phyloP scores from a whole-genome alignment of 2,797 vertebrate species.

The Catharus ustulatus region DNA sequence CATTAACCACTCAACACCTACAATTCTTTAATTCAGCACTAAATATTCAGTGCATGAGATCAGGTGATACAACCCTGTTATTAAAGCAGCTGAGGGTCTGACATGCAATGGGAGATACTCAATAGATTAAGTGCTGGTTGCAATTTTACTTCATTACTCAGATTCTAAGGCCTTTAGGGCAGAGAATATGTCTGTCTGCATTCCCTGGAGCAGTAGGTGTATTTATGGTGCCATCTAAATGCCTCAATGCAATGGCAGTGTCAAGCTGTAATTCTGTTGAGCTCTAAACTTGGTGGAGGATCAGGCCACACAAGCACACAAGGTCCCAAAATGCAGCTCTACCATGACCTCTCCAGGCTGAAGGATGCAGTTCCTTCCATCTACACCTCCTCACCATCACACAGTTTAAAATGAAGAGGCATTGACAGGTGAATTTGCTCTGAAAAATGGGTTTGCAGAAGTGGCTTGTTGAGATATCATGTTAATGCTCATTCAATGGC shows the following conservation, averaged over 20 bases:
- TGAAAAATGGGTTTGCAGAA: background rate
- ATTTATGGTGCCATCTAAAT: background rate
- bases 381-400: background rate
- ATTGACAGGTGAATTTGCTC: background rate
- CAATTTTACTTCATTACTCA: conserved; percentile 20
- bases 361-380: conserved; percentile 20
- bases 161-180: background rate
- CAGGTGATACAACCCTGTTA: background rate
- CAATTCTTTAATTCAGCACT: background rate
- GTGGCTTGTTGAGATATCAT: background rate
- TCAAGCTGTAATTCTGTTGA: background rate
- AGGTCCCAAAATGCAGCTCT: conserved; percentile 32
- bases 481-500: background rate
- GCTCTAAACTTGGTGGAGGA: background rate
- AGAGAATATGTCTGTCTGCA: background rate
- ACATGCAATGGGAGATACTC: background rate
- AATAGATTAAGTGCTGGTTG: background rate
- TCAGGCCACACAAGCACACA: background rate
- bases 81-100: background rate
- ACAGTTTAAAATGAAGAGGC: background rate
- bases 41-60: background rate
- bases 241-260: background rate
- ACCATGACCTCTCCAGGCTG: conserved; percentile 53
- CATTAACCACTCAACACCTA: background rate
- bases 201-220: background rate